Evolutionary conservation across 2,888 invertebrate species (phyloP).

Genomic region (Tholera decimalis): DNA sequence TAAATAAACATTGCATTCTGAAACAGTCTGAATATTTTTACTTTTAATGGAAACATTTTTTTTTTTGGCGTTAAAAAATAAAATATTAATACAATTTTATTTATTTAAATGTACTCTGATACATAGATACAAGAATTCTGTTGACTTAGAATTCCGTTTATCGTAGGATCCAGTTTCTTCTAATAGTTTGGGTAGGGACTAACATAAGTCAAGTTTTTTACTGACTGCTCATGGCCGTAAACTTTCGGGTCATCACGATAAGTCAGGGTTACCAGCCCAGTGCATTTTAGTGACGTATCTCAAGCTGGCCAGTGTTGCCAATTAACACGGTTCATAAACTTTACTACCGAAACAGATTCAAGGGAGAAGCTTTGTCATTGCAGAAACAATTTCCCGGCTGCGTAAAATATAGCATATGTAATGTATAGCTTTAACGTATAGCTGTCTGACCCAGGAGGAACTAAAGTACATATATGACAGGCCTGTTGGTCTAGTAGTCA

Average conservation of each 20-base stretch:
- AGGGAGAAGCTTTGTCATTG: conserved; percentile 1
- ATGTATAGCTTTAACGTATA: background rate
- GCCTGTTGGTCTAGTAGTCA: too few relatives aligned
- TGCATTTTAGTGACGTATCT: conserved; percentile 49
- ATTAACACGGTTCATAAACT: conserved; percentile 43
- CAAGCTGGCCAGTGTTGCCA: conserved; percentile 11
- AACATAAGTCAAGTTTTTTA: background rate
- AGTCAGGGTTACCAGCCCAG: conserved; percentile 6
- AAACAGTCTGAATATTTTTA: too few relatives aligned
- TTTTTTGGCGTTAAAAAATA: too few relatives aligned
- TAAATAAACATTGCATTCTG: too few relatives aligned
- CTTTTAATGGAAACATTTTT: too few relatives aligned
- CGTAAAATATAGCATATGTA: background rate
- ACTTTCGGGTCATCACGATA: conserved; percentile 29
- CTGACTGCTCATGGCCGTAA: conserved; percentile 6
- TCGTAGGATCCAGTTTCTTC: too few relatives aligned
- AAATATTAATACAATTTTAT: too few relatives aligned
- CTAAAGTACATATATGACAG: too few relatives aligned
- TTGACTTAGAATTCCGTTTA: too few relatives aligned
- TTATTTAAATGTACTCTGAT: too few relatives aligned
- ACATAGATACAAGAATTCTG: too few relatives aligned
- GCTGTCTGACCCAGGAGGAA: background rate
- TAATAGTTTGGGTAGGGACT: background rate
- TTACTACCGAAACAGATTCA: conserved; percentile 40
- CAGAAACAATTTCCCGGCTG: background rate